Evolutionary conservation across 2,113 vertebrate species (phyloP).

Genomic region (Stegostoma tigrinum): DNA sequence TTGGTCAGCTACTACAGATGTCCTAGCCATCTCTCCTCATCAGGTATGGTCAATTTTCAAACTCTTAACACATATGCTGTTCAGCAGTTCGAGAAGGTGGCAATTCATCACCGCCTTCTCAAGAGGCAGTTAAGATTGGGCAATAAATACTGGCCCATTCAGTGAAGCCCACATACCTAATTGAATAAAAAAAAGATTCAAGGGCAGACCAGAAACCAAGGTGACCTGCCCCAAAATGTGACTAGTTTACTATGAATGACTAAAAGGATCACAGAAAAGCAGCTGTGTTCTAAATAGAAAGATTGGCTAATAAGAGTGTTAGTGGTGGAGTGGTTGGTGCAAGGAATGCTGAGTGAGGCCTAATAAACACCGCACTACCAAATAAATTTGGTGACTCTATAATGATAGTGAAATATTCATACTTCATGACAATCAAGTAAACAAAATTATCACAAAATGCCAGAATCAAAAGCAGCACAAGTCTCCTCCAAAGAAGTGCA

Average conservation of each 20-base stretch:
- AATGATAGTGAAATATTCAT: background rate
- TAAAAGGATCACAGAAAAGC: background rate
- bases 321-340: too few relatives aligned
- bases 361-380: background rate
- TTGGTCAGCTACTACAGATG: background rate
- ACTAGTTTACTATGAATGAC: background rate
- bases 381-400: background rate
- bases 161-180: too few relatives aligned
- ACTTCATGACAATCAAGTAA: background rate
- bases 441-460: background rate
- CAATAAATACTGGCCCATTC: too few relatives aligned
- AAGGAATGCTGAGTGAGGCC: background rate
- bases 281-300: background rate
- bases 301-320: background rate
- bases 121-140: too few relatives aligned
- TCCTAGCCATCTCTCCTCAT: background rate
- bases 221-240: background rate
- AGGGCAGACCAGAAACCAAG: background rate
- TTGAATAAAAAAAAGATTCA: too few relatives aligned
- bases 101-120: too few relatives aligned
- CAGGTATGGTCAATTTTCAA: background rate
- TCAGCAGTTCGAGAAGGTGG: too few relatives aligned
- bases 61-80: background rate
- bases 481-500: background rate
- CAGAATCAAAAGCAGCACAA: background rate